Evolutionary conservation across 2,888 invertebrate species (phyloP).

Genomic region (Tachystola acroxantha): DNA sequence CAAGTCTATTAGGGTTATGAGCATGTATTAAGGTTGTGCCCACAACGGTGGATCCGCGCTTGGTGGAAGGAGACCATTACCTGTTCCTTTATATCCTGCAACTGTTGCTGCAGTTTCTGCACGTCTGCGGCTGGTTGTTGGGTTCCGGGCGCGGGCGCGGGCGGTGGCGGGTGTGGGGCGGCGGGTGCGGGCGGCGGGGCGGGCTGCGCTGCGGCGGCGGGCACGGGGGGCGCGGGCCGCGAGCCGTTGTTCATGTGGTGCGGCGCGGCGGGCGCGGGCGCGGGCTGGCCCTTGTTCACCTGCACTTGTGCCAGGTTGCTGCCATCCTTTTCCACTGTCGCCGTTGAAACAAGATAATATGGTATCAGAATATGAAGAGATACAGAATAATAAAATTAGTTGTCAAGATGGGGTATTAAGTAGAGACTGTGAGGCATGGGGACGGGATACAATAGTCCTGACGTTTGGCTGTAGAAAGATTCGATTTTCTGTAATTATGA

Average conservation of each 20-base stretch:
- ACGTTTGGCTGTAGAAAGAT: too few relatives aligned
- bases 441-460: too few relatives aligned
- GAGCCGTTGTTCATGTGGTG: slow-evolving; percentile 68
- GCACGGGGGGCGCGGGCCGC: slow-evolving; percentile 26
- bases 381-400: too few relatives aligned
- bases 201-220: slow-evolving; percentile 74
- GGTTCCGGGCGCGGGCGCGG: slow-evolving; percentile 18
- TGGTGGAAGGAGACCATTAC: slow-evolving; percentile 53
- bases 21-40: too few relatives aligned
- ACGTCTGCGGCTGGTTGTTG: slow-evolving; percentile 86
- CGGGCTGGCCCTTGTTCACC: slow-evolving; percentile 70
- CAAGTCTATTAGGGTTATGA: too few relatives aligned
- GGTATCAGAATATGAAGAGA: too few relatives aligned
- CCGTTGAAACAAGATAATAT: too few relatives aligned
- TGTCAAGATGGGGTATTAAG: too few relatives aligned
- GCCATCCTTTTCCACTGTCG: slow-evolving; percentile 47
- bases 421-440: too few relatives aligned
- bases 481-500: too few relatives aligned
- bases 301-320: slow-evolving; percentile 67
- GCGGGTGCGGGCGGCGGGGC: slow-evolving; percentile 26
- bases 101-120: slow-evolving; percentile 83
- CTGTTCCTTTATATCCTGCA: slow-evolving; percentile 98
- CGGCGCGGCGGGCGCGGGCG: slow-evolving; percentile 61
- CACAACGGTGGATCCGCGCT: too few relatives aligned
- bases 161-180: slow-evolving; percentile 22